phyloP scores from a whole-genome alignment of 1,140 invertebrate species.

The Palaemon carinicauda region DNA sequence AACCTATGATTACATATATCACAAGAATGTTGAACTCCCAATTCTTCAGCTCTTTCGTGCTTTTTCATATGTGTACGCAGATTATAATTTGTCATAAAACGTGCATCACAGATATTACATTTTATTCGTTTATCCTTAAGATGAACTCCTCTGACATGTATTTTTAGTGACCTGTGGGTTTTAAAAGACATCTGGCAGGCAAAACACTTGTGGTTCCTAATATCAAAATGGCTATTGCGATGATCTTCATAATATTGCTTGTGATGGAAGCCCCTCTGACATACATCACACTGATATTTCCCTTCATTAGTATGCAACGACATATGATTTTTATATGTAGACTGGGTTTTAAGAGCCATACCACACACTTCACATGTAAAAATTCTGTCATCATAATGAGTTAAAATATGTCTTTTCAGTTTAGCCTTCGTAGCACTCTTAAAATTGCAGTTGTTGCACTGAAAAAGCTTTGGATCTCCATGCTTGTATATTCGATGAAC shows the following conservation, averaged over 20 bases:
- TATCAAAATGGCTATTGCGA: conserved; percentile 23
- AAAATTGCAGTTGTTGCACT: conserved; percentile 6
- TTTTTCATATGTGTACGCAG: conserved; percentile 44
- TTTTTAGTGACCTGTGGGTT: conserved; percentile 17
- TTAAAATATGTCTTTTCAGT: conserved; percentile 16
- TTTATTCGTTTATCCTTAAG: conserved; percentile 26
- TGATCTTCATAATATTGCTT: conserved; percentile 50
- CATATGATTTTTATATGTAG: conserved; percentile 37
- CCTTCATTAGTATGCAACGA: conserved; percentile 39
- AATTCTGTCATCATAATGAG: conserved; percentile 11
- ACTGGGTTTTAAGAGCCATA: conserved; percentile 4
- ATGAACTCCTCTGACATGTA: conserved; percentile 24
- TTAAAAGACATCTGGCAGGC: conserved; percentile 30
- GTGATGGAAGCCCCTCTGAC: conserved; percentile 35
- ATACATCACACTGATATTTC: conserved; percentile 30
- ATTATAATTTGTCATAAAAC: conserved; percentile 45
- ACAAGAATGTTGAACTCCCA: not conserved
- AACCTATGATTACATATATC: not conserved
- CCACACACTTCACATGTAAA: conserved; percentile 25
- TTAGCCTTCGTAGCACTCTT: conserved; percentile 27
- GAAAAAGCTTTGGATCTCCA: conserved; percentile 37
- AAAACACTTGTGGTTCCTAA: conserved; percentile 26
- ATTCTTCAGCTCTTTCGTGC: not conserved
- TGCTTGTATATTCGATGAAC: conserved; percentile 48
- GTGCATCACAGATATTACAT: conserved; percentile 28